These are phyloP conservation scores for Megalonaias nervosa DNA, from an alignment of 1,140 invertebrate species.

Conservation along the genomic window DNA sequence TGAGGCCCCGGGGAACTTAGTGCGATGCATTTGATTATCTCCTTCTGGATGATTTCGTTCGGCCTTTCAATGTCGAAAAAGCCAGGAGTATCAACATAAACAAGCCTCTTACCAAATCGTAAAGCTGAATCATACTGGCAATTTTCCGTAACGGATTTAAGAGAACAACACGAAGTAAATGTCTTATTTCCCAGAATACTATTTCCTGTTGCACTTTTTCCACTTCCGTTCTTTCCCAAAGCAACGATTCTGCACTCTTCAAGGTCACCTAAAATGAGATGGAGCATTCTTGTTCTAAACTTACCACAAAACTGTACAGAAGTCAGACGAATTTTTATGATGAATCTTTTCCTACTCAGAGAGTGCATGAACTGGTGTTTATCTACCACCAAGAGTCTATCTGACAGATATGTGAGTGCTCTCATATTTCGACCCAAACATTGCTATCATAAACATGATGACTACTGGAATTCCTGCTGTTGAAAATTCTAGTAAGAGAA, in stretches of 20 bases:
- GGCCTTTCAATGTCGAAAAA: slow-evolving; percentile 13
- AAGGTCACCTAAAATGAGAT: too few relatives aligned
- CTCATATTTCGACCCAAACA: too few relatives aligned
- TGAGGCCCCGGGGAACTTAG: slow-evolving; percentile 14
- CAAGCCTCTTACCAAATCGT: neutral
- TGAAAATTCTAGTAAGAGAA: too few relatives aligned
- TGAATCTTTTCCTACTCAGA: too few relatives aligned
- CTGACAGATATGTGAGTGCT: too few relatives aligned
- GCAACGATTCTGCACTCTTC: slow-evolving; percentile 17
- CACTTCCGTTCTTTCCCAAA: slow-evolving; percentile 29
- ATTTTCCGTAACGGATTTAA: slow-evolving; percentile 15
- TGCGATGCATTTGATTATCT: slow-evolving; percentile 9
- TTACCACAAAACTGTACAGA: too few relatives aligned
- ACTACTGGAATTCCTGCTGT: too few relatives aligned
- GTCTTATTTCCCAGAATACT: slow-evolving; percentile 17
- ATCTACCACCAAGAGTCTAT: too few relatives aligned
- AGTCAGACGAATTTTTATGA: too few relatives aligned
- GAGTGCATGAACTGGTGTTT: too few relatives aligned
- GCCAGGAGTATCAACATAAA: slow-evolving; percentile 18
- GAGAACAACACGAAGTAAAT: neutral
- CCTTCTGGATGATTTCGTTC: slow-evolving; percentile 6
- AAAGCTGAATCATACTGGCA: neutral
- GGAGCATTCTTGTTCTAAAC: too few relatives aligned
- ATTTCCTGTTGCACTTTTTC: slow-evolving; percentile 37
- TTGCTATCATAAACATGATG: too few relatives aligned